A percentile compares a stretch with the other conserved stretches of the same genome.
Conservation (phyloP, 30 jellyfish, hydroid and myxozoan genomes). For the Hydractinia echinata region DNA sequence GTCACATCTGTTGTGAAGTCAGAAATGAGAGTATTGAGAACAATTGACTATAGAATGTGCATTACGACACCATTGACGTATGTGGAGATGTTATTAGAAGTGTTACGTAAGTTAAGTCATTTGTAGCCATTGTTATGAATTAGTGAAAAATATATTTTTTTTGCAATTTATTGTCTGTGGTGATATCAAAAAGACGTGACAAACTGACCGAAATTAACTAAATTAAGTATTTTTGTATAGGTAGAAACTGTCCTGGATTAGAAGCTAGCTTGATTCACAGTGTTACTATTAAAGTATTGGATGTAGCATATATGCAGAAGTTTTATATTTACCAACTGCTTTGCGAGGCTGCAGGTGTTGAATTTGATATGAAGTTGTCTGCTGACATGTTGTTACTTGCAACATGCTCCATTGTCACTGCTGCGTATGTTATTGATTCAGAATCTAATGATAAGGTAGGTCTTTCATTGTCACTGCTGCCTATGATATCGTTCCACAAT, state of each 20-base stretch:
- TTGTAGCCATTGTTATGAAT: too few species aligned
- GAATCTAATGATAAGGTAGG: slow-evolving; percentile 41
- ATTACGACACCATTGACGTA: slow-evolving; percentile 58
- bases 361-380: slow-evolving; percentile 33
- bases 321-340: slow-evolving; percentile 27
- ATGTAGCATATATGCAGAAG: slow-evolving; percentile 45
- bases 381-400: slow-evolving; percentile 62
- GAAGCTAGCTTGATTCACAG: slow-evolving; percentile 54
- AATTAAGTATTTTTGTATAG: not conserved
- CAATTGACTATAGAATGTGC: slow-evolving; percentile 53
- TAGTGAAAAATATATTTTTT: too few species aligned
- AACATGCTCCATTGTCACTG: slow-evolving; percentile 61
- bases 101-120: slow-evolving; percentile 40
- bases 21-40: slow-evolving; percentile 60
- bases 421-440: slow-evolving; percentile 38
- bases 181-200: too few species aligned
- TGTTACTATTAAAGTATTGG: slow-evolving; percentile 44
- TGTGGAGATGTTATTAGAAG: slow-evolving; percentile 64
- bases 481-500: not conserved
- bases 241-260: slow-evolving; percentile 33
- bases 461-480: too few species aligned
- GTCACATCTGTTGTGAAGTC: slow-evolving; percentile 59
- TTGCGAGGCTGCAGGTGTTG: slow-evolving; percentile 37
- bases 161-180: too few species aligned
- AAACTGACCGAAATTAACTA: too few species aligned